phyloP scores from a whole-genome alignment of 1,140 invertebrate species.

The Brachionus manjavacas region DNA sequence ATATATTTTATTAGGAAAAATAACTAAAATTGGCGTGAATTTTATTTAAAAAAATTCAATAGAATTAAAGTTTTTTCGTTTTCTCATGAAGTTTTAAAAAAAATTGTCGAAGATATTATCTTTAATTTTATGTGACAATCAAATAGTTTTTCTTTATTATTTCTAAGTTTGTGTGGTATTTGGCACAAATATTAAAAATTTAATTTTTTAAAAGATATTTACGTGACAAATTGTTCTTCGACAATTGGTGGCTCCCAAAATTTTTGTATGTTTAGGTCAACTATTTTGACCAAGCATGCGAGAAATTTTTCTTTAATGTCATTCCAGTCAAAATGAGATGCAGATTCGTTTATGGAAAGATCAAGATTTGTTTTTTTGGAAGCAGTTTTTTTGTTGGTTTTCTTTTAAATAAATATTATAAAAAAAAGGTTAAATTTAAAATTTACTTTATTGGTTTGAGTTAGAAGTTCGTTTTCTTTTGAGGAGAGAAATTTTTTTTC shows the following conservation, averaged over 20 bases:
- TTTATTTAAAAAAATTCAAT: too few relatives aligned
- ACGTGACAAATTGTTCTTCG: slow-evolving; percentile 78
- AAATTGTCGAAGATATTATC: too few relatives aligned
- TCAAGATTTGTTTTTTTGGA: not conserved
- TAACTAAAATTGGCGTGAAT: too few relatives aligned
- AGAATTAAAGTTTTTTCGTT: too few relatives aligned
- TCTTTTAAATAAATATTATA: not conserved
- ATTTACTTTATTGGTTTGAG: slow-evolving; percentile 18
- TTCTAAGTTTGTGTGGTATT: too few relatives aligned
- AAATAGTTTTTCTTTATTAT: too few relatives aligned
- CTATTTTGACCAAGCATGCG: slow-evolving; percentile 63
- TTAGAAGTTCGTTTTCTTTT: slow-evolving; percentile 8
- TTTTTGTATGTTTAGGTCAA: slow-evolving; percentile 67
- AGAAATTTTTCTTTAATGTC: slow-evolving; percentile 62
- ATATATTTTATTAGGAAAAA: too few relatives aligned
- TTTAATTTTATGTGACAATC: too few relatives aligned
- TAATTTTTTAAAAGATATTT: slow-evolving; percentile 48
- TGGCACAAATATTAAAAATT: not conserved
- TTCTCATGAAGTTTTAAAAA: too few relatives aligned
- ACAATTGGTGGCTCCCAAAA: slow-evolving; percentile 75
- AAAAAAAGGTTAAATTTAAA: not conserved
- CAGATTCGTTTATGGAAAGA: not conserved
- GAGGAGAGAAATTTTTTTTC: slow-evolving; percentile 29
- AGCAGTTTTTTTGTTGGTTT: not conserved
- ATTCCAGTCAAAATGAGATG: slow-evolving; percentile 61